These are phyloP conservation scores for Willowsia nigromaculata DNA, from an alignment of 2,888 invertebrate genomes.

Conservation along the genomic window DNA sequence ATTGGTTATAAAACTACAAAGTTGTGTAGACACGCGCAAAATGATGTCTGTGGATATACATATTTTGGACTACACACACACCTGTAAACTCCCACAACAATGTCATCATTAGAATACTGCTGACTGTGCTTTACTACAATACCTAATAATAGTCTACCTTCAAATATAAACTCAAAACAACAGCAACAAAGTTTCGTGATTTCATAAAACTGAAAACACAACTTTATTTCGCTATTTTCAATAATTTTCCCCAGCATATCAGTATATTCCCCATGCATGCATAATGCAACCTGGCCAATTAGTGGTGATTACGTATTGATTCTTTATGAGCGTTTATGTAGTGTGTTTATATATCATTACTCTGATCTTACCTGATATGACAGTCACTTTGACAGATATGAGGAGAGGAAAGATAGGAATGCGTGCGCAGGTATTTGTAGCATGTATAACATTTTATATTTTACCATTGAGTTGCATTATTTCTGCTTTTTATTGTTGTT, in stretches of 20 bases:
- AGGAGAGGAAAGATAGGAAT: neutral
- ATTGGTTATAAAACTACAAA: no score
- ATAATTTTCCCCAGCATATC: neutral
- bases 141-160: neutral
- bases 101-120: neutral
- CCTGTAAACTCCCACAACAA: slow-evolving; percentile 11
- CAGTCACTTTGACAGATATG: neutral
- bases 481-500: neutral
- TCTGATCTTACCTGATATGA: neutral
- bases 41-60: no score
- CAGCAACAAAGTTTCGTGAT: neutral
- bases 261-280: neutral
- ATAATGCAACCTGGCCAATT: slow-evolving; percentile 16
- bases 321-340: slow-evolving; percentile 22
- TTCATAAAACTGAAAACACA: neutral
- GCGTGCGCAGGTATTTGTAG: neutral
- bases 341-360: slow-evolving; percentile 14
- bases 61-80: neutral
- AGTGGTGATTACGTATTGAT: slow-evolving; percentile 42
- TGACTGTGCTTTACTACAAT: neutral
- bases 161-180: neutral
- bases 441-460: neutral
- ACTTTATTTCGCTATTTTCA: neutral
- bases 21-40: no score
- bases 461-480: neutral